These are phyloP conservation scores for Eudasyphora cyanicolor DNA, from an alignment of 2,888 invertebrate species.

Conservation along the genomic window DNA sequence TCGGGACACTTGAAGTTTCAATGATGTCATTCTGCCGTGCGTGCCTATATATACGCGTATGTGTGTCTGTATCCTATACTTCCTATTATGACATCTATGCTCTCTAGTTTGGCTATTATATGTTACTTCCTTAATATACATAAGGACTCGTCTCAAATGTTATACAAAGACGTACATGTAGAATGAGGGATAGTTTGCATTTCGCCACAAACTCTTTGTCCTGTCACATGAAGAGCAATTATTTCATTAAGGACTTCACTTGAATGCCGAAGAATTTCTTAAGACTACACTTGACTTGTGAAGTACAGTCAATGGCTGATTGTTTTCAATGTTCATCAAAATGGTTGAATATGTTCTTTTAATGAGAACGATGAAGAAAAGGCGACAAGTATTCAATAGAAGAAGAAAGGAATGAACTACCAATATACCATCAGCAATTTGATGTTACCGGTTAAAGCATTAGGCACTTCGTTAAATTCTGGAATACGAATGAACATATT, in stretches of 20 bases:
- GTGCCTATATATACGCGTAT: background rate
- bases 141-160: slow-evolving; percentile 4
- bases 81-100: background rate
- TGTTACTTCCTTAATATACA: slow-evolving; percentile 21
- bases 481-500: too few species aligned
- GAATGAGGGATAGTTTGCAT: slow-evolving; percentile 15
- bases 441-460: too few species aligned
- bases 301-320: background rate
- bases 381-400: too few species aligned
- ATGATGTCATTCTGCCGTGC: background rate
- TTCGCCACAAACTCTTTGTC: background rate
- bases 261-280: background rate
- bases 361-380: too few species aligned
- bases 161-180: background rate
- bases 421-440: too few species aligned
- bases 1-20: slow-evolving; percentile 7
- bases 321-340: background rate
- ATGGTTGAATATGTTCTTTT: too few species aligned
- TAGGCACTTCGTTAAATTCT: too few species aligned
- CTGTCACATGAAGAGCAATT: slow-evolving; percentile 37
- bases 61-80: background rate
- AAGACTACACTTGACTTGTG: slow-evolving; percentile 10
- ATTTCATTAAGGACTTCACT: slow-evolving; percentile 52
- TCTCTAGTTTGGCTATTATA: background rate
- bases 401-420: too few species aligned